Evolutionary conservation across 1,140 invertebrate species (phyloP).

Genomic region (Pseudachorutes palmiensis): DNA sequence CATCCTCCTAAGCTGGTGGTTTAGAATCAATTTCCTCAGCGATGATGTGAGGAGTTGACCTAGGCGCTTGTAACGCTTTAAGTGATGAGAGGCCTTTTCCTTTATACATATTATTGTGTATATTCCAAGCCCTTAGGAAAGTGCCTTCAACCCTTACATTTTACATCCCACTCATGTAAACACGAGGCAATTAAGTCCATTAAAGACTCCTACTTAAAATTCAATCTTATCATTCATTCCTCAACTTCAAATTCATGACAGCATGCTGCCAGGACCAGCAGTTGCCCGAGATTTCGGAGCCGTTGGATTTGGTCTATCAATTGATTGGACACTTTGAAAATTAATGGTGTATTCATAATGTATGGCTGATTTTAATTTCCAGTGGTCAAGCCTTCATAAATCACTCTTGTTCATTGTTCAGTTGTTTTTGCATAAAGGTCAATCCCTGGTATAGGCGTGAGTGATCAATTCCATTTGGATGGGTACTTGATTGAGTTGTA

Average conservation of each 20-base stretch:
- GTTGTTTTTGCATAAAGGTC: background rate
- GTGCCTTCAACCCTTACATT: no score
- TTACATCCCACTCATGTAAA: no score
- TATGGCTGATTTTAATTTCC: no score
- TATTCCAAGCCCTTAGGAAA: no score
- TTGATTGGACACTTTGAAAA: no score
- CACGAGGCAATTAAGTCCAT: background rate
- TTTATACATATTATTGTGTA: no score
- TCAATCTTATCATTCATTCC: background rate
- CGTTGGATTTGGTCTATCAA: no score
- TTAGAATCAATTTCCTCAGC: background rate
- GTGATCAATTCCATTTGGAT: background rate
- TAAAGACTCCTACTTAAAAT: background rate
- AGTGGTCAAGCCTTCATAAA: background rate
- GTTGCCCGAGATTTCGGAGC: no score
- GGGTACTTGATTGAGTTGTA: background rate
- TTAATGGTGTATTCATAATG: no score
- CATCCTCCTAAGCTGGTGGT: background rate
- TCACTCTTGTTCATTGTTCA: background rate
- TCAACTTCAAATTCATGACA: background rate
- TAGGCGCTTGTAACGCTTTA: background rate
- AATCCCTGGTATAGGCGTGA: background rate
- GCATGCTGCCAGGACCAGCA: no score
- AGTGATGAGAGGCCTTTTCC: no score
- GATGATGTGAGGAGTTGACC: constrained; percentile 4